Percentiles rank a stretch among this genome's conserved stretches.
Evolutionary conservation across 2,113 vertebrate genomes (phyloP).

Genomic region (Chionomys nivalis): DNA sequence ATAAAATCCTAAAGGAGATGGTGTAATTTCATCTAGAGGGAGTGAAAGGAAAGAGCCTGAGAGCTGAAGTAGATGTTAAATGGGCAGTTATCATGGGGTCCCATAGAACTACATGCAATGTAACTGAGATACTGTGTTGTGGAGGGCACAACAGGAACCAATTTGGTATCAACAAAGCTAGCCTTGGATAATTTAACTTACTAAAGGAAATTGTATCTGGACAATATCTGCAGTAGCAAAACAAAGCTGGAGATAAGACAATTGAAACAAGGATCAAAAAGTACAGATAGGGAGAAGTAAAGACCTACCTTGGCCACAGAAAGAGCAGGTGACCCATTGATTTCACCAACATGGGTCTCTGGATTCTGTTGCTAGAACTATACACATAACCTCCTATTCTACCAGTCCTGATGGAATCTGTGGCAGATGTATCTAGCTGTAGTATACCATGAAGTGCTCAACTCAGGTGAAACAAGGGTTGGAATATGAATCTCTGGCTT

Average conservation of each 20-base stretch:
- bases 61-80: neutral
- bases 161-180: neutral
- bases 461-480: neutral
- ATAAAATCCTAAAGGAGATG: constrained; percentile 23
- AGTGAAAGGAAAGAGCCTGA: neutral
- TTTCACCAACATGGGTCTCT: neutral
- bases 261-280: neutral
- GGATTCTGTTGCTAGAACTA: neutral
- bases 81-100: neutral
- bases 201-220: neutral
- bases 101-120: neutral
- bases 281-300: neutral
- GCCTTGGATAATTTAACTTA: neutral
- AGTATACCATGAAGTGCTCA: neutral
- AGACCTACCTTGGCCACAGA: neutral
- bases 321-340: neutral
- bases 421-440: neutral
- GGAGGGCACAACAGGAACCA: neutral
- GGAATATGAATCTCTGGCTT: neutral
- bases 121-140: neutral
- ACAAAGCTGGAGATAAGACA: neutral
- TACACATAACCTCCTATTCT: neutral
- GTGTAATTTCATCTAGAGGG: neutral
- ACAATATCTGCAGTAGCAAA: neutral
- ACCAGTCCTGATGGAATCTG: neutral